A percentile compares a stretch with the other conserved stretches of the same genome.
phyloP scores from a whole-genome alignment of 1,140 invertebrate species.

The Cepaea nemoralis region DNA sequence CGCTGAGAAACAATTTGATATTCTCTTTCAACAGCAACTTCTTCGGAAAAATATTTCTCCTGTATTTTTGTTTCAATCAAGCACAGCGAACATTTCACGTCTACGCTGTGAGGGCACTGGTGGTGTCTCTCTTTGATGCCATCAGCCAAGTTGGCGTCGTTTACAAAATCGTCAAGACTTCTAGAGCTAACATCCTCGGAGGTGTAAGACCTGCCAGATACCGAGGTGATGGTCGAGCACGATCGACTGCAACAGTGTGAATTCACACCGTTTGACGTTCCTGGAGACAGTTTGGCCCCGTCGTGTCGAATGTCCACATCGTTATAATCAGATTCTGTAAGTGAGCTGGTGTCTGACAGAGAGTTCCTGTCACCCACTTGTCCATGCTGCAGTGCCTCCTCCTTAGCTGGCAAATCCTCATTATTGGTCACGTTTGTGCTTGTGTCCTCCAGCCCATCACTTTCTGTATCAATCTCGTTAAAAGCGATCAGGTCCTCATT shows the following conservation, averaged over 20 bases:
- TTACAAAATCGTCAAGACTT: background rate
- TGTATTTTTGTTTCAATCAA: background rate
- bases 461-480: conserved; percentile 26
- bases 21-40: too few relatives aligned
- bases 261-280: background rate
- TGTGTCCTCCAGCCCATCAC: conserved; percentile 31
- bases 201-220: background rate
- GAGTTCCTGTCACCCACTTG: background rate
- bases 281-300: background rate
- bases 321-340: conserved; percentile 11
- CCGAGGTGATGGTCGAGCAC: background rate
- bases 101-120: background rate
- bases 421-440: conserved; percentile 28
- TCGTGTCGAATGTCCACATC: background rate
- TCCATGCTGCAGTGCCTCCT: background rate
- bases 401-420: background rate
- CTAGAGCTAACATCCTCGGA: background rate
- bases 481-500: conserved; percentile 6
- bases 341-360: conserved; percentile 15
- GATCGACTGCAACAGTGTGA: background rate
- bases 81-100: background rate
- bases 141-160: background rate
- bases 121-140: background rate
- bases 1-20: too few relatives aligned
- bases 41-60: too few relatives aligned